These are phyloP conservation scores for Amphiprion percula DNA, from an alignment of 2,113 vertebrate genomes.

Conservation along the genomic window DNA sequence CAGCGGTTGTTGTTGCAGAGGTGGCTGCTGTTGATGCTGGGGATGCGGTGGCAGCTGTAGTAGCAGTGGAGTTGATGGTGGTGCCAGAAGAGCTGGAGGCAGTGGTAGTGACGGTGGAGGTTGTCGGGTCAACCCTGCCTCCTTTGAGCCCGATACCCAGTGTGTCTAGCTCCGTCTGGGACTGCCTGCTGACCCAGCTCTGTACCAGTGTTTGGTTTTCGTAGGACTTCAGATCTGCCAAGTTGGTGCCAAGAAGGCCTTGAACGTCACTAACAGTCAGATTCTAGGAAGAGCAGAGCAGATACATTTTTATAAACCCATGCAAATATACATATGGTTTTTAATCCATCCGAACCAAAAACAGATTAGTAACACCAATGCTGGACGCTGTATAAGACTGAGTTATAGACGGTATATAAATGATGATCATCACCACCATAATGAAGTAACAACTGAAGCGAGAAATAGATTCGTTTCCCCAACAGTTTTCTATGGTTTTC, in stretches of 20 bases:
- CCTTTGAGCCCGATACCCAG: constrained; percentile 57
- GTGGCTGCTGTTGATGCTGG: fast-evolving
- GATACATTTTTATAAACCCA: background rate
- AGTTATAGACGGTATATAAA: too few relatives aligned
- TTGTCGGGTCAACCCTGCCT: constrained; percentile 4
- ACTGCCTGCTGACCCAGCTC: constrained; percentile 56
- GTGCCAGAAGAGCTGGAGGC: background rate
- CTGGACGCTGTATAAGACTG: too few relatives aligned
- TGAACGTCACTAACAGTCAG: constrained; percentile 71
- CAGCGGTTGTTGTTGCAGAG: background rate
- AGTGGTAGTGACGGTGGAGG: background rate
- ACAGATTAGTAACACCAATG: too few relatives aligned
- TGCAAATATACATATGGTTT: too few relatives aligned
- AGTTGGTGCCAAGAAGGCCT: constrained; percentile 72
- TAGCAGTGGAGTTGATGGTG: too few relatives aligned
- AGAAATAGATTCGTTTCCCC: too few relatives aligned
- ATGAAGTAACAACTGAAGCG: too few relatives aligned
- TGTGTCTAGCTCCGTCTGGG: constrained; percentile 34
- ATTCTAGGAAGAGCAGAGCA: constrained; percentile 44
- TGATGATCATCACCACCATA: too few relatives aligned
- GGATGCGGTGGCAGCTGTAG: background rate
- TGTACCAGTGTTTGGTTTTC: constrained; percentile 60
- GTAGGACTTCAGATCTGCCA: constrained; percentile 66
- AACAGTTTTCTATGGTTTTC: too few relatives aligned
- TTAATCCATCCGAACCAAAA: too few relatives aligned